These are phyloP conservation scores for Chromoteleia sp. DNA, from an alignment of 2,888 invertebrate genomes.

Conservation along the genomic window DNA sequence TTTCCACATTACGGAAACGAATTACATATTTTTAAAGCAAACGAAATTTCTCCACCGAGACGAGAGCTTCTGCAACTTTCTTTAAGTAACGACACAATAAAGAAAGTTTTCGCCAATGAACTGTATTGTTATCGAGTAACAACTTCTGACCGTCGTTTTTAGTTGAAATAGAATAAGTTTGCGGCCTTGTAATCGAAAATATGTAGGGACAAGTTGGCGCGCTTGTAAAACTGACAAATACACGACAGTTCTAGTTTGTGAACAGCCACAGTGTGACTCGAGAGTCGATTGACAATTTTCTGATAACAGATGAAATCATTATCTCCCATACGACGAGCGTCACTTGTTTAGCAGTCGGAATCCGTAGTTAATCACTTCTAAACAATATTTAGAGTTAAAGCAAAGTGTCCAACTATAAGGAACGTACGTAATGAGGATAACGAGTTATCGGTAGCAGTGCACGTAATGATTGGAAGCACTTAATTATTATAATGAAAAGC, in stretches of 20 bases:
- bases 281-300: conserved; percentile 15
- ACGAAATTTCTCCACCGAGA: not conserved
- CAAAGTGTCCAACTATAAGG: conserved; percentile 32
- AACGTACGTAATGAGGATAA: conserved; percentile 20
- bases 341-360: conserved; percentile 7
- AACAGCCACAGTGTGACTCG: not conserved
- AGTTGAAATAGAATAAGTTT: conserved; percentile 13
- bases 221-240: conserved; percentile 17
- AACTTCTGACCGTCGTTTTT: conserved; percentile 45
- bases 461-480: conserved; percentile 36
- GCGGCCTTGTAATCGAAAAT: conserved; percentile 32
- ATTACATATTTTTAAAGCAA: conserved; percentile 28
- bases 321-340: not conserved
- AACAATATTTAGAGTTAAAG: conserved; percentile 44
- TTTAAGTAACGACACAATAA: conserved; percentile 38
- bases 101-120: conserved; percentile 48
- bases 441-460: conserved; percentile 17
- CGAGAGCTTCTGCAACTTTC: conserved; percentile 18
- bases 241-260: not conserved
- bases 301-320: conserved; percentile 18
- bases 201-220: conserved; percentile 9
- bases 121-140: conserved; percentile 48
- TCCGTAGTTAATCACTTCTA: conserved; percentile 22
- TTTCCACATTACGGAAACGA: conserved; percentile 19
- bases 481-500: conserved; percentile 42